A percentile compares a stretch with the other conserved stretches of the same genome.
phyloP scores from a whole-genome alignment of 1,140 invertebrate species.

The Trichonephila inaurata region DNA sequence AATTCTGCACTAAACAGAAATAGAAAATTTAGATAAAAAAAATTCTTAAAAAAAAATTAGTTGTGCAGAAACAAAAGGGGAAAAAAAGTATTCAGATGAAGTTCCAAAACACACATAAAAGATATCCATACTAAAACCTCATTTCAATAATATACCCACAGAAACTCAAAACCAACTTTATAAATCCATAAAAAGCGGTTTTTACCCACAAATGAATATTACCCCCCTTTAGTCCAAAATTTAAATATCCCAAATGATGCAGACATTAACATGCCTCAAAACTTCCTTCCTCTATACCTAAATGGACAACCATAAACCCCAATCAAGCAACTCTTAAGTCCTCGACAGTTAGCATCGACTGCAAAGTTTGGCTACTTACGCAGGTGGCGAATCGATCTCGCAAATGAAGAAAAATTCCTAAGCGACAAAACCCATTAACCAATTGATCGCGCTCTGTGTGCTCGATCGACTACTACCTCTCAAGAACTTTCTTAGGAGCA shows the following conservation, averaged over 20 bases:
- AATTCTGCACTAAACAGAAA: no score
- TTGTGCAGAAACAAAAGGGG: no score
- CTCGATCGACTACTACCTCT: neutral
- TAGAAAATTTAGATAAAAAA: no score
- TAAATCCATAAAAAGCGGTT: no score
- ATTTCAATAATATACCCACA: no score
- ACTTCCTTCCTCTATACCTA: neutral
- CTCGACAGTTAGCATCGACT: neutral
- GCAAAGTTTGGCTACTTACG: neutral
- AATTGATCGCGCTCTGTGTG: slow-evolving; percentile 10
- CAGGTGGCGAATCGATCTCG: neutral
- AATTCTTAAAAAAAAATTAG: no score
- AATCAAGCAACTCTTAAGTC: neutral
- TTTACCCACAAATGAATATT: no score
- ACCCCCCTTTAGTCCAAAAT: no score
- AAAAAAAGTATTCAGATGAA: no score
- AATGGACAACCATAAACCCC: slow-evolving; percentile 11
- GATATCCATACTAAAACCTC: no score
- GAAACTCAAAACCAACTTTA: no score
- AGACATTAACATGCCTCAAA: neutral
- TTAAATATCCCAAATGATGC: neutral
- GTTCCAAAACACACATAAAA: no score
- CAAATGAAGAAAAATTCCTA: slow-evolving; percentile 45
- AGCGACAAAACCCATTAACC: slow-evolving; percentile 58
- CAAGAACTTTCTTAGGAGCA: neutral